Evolutionary conservation across 2,113 vertebrate genomes (phyloP).

Genomic region (Polyodon spathula): DNA sequence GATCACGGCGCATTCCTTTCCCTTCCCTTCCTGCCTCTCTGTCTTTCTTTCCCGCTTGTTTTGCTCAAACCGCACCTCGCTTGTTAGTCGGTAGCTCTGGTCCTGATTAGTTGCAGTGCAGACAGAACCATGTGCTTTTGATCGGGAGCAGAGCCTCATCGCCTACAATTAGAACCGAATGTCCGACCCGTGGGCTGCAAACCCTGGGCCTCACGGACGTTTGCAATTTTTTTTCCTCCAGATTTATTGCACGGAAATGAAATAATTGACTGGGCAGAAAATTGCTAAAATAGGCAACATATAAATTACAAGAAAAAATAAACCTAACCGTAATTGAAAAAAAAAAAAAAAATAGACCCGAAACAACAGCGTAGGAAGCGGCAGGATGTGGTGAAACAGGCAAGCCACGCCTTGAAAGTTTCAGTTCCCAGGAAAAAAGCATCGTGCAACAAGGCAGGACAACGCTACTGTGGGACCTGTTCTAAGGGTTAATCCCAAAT

Average conservation of each 20-base stretch:
- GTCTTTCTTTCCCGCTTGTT: neutral
- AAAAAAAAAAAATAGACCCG: too few relatives aligned
- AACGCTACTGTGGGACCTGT: too few relatives aligned
- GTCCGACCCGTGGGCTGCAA: conserved; percentile 51
- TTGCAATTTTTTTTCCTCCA: conserved; percentile 23
- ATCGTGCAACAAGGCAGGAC: too few relatives aligned
- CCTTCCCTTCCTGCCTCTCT: conserved; percentile 19
- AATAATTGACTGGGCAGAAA: conserved; percentile 26
- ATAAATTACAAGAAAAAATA: too few relatives aligned
- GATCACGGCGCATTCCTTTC: conserved; percentile 13
- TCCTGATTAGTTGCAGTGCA: conserved; percentile 55
- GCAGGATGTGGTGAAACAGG: too few relatives aligned
- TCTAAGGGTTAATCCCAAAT: too few relatives aligned
- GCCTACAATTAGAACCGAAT: conserved; percentile 63
- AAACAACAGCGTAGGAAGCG: too few relatives aligned
- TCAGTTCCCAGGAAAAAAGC: too few relatives aligned
- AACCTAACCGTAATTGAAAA: too few relatives aligned
- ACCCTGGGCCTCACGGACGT: conserved; percentile 6
- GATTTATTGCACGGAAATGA: conserved; percentile 35
- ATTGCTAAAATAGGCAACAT: conserved; percentile 10
- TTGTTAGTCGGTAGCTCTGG: conserved; percentile 51
- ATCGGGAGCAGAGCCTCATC: conserved; percentile 59
- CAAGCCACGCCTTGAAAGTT: too few relatives aligned
- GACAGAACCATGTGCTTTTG: conserved; percentile 55
- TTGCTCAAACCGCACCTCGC: conserved; percentile 28